phyloP scores from a whole-genome alignment of 1,140 invertebrate species.

The Drosophila aff. region DNA sequence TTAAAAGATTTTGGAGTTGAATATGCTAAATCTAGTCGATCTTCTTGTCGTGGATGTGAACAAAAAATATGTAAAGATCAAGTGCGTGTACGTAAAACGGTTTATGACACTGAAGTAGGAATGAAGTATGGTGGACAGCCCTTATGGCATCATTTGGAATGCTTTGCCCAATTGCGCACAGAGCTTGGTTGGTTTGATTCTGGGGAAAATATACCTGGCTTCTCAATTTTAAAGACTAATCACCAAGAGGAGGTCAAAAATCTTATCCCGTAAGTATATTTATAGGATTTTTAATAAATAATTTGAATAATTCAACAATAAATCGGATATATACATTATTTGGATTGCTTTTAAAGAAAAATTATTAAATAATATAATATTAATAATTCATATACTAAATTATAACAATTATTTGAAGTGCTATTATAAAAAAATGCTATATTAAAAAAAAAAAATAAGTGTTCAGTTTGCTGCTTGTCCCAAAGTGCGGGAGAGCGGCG shows the following conservation, averaged over 20 bases:
- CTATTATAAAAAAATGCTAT: too few species aligned
- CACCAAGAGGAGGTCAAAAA: constrained; percentile 90
- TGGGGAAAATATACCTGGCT: constrained; percentile 91
- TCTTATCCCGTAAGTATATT: constrained; percentile 65
- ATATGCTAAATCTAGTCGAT: constrained; percentile 94
- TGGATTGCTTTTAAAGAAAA: too few species aligned
- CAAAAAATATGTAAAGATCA: constrained; percentile 94
- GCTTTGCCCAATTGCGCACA: constrained; percentile 89
- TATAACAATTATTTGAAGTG: too few species aligned
- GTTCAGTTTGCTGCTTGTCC: too few species aligned
- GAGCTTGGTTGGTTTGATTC: constrained; percentile 91
- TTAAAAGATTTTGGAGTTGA: constrained; percentile 92
- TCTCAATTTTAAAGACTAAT: constrained; percentile 89
- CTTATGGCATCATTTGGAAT: constrained; percentile 96
- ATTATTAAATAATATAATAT: too few species aligned
- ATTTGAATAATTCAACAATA: too few species aligned
- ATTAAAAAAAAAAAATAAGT: too few species aligned
- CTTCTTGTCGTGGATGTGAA: constrained; percentile 94
- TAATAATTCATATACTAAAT: too few species aligned
- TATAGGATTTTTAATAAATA: not conserved
- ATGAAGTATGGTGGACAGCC: constrained; percentile 92
- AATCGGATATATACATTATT: too few species aligned
- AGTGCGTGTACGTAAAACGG: constrained; percentile 93
- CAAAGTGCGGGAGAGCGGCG: too few species aligned
- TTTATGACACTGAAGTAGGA: constrained; percentile 93